Evolutionary conservation across 1,140 invertebrate genomes (phyloP).

Genomic region (Aphidius ervi): DNA sequence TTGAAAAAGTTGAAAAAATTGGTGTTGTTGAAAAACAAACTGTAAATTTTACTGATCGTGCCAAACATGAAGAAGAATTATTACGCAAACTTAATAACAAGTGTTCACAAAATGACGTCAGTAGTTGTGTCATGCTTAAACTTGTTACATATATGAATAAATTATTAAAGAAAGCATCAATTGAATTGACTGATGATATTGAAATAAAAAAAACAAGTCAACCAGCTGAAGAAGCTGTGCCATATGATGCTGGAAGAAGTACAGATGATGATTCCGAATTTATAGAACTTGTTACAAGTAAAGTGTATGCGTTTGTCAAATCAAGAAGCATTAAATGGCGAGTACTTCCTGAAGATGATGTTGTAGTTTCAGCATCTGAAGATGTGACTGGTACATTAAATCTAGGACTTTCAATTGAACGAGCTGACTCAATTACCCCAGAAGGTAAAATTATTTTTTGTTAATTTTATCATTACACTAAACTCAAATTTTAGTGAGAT

Average conservation of each 20-base stretch:
- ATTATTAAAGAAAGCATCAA: constrained; percentile 71
- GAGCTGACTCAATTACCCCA: constrained; percentile 49
- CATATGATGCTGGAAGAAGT: constrained; percentile 43
- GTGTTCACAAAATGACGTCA: constrained; percentile 70
- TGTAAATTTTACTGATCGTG: constrained; percentile 44
- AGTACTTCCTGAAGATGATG: constrained; percentile 69
- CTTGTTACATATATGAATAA: constrained; percentile 76
- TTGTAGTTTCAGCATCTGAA: constrained; percentile 65
- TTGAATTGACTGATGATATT: constrained; percentile 70
- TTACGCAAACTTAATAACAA: constrained; percentile 70
- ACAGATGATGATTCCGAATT: constrained; percentile 66
- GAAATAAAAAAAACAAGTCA: constrained; percentile 71
- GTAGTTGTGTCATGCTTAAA: constrained; percentile 75
- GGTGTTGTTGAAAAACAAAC: constrained; percentile 45
- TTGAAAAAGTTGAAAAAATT: constrained; percentile 50
- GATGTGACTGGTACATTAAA: constrained; percentile 69
- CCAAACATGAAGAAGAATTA: constrained; percentile 62
- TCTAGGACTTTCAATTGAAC: constrained; percentile 67
- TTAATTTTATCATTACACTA: not conserved
- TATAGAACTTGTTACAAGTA: constrained; percentile 65
- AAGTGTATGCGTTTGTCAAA: constrained; percentile 68
- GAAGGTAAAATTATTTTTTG: constrained; percentile 41
- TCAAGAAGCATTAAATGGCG: constrained; percentile 58
- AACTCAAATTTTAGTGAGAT: too few relatives aligned
- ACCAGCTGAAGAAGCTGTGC: constrained; percentile 43